Conservation (phyloP, 2,797 vertebrate genomes). For the Myotis vivesi region DNA sequence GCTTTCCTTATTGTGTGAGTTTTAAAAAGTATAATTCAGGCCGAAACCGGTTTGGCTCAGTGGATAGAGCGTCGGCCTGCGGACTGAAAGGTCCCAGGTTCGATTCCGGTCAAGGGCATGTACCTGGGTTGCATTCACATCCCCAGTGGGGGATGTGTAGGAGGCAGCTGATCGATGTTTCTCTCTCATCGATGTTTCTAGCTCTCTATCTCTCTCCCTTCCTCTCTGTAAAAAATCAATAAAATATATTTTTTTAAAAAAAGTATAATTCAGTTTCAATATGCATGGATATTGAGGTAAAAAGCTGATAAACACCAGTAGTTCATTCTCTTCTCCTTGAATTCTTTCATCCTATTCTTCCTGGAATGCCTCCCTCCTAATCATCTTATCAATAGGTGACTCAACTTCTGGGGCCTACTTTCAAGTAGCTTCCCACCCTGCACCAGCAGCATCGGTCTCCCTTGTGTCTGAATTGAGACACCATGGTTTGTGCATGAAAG, state of each 20-base stretch:
- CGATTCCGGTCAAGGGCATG: no score
- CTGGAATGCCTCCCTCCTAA: neutral
- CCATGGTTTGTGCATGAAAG: neutral
- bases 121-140: no score
- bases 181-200: no score
- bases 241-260: no score
- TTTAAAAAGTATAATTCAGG: neutral
- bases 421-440: neutral
- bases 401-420: neutral
- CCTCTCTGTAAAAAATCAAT: no score
- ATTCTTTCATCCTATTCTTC: neutral
- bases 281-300: neutral
- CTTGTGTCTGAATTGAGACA: neutral
- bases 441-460: accelerated
- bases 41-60: no score
- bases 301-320: neutral
- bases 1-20: neutral
- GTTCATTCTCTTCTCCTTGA: neutral
- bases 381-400: no score
- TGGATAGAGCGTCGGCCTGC: no score
- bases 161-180: no score
- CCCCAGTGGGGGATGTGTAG: no score
- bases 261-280: neutral
- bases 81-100: no score
- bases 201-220: no score